Evolutionary conservation across 2,888 invertebrate genomes (phyloP), one percentile per base, ranked within the genome.

Genomic region (Lacanobia wlatinum): DNA sequence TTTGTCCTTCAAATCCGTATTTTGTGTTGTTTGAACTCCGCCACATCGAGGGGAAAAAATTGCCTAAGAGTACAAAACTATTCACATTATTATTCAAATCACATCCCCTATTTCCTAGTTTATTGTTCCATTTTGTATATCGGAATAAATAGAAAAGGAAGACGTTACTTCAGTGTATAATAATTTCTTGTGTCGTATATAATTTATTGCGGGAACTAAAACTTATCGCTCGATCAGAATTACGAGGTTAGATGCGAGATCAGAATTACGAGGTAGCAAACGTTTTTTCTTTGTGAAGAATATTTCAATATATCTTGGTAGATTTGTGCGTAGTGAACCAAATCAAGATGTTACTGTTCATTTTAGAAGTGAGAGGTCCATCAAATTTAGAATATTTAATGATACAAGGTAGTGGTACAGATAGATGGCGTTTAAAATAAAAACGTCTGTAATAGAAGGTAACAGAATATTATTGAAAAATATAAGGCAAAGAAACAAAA

Each of bases 61-160:
- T 16, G 10, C 8, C 43, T 23, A 70, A 55, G 23, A 50, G 14
- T 23, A 70, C 38, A 53, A 75, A 74, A 72, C 72, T 67, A 68
- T 66, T 69, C 61, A 55, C 55, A 75, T 85, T 79, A 82, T 70
- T 77, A 84, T 84, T 80, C 83, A 77, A 74, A 84, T 78, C 74
- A 70, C 59, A 76, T 73, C 18, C 50, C 52, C 14, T 66, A 65
- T 66, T 73, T 58, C n/a, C 52, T 48, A 52, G 63, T 78, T 73
- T 76, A 82, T 71, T 74, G 70, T 80, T 70, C 65, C 59, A 62
- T 61, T 75, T 80, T 79, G 56, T 80, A n/a, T 82, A 53, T 55
- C 23, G 34, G 50, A 67, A 79, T 61, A 73, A 72, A 80, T 63
- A 72, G 52, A 56, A 48, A 21, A 66, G 28, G 21, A 52, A 59